These are phyloP conservation scores for Mugil cephalus DNA, from an alignment of 2,113 vertebrate genomes.

Conservation along the genomic window DNA sequence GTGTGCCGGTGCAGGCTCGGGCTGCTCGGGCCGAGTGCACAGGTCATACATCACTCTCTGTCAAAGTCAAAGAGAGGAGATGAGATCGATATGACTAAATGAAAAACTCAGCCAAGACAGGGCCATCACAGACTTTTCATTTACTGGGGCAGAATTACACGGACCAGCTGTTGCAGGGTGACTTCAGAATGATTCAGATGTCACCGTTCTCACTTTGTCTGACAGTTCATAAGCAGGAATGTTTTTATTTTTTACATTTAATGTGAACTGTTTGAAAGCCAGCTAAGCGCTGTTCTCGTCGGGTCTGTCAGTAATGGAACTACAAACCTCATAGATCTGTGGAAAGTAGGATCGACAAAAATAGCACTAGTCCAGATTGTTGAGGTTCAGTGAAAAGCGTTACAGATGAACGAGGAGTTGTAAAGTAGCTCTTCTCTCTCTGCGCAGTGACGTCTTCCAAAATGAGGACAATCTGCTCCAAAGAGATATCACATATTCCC, in stretches of 20 bases:
- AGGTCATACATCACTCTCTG: conserved; percentile 83
- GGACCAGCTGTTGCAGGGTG: conserved; percentile 33
- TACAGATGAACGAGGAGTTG: conserved; percentile 40
- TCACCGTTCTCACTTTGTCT: conserved; percentile 5
- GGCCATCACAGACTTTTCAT: conserved; percentile 56
- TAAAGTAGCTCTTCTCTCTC: conserved; percentile 21
- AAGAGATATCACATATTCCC: conserved; percentile 39
- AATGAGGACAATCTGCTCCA: conserved; percentile 47
- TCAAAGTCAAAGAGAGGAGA: conserved; percentile 48
- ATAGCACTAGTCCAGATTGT: not conserved
- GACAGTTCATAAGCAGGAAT: conserved; percentile 14
- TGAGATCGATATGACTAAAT: conserved; percentile 54
- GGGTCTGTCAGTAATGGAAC: conserved; percentile 20
- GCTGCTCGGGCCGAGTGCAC: conserved; percentile 76
- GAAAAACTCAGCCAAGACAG: conserved; percentile 25
- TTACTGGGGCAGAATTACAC: conserved; percentile 29
- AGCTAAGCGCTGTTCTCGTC: conserved; percentile 19
- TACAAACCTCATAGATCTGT: conserved; percentile 7
- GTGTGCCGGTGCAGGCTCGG: conserved; percentile 54
- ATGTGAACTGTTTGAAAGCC: conserved; percentile 40
- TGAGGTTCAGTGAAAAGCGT: not conserved
- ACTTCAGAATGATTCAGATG: conserved; percentile 38
- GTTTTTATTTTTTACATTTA: conserved; percentile 8
- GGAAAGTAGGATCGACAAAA: conserved; percentile 2
- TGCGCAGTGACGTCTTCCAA: conserved; percentile 43